Evolutionary conservation across 2,113 vertebrate genomes (phyloP).

Genomic region (Excalfactoria chinensis): DNA sequence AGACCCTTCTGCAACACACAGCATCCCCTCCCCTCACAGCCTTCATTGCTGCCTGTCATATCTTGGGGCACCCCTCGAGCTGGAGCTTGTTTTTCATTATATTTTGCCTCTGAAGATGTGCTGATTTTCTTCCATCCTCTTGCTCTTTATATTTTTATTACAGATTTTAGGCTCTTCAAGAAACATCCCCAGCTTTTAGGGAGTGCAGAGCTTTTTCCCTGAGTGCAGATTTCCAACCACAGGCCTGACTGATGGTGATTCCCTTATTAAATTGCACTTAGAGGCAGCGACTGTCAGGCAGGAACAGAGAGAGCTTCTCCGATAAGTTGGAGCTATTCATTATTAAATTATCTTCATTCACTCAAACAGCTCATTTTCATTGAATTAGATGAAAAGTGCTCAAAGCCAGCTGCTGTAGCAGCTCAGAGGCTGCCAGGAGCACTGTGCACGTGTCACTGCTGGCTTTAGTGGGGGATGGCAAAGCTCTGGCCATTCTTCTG

Average conservation of each 20-base stretch:
- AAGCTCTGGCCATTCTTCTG: background rate
- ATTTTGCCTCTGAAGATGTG: slow-evolving; percentile 37
- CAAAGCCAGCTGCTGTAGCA: slow-evolving; percentile 5
- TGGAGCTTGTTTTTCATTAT: slow-evolving; percentile 62
- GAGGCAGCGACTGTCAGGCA: slow-evolving; percentile 64
- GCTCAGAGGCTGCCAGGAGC: slow-evolving; percentile 56
- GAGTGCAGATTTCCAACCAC: slow-evolving; percentile 49
- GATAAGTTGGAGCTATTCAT: slow-evolving; percentile 74
- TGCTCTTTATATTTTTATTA: background rate
- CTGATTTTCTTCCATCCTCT: background rate
- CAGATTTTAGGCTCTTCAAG: background rate
- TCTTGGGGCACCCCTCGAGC: slow-evolving; percentile 22
- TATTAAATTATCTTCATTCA: slow-evolving; percentile 75
- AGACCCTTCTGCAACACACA: background rate
- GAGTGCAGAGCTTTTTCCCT: background rate
- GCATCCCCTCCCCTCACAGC: background rate
- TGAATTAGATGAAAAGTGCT: slow-evolving; percentile 60
- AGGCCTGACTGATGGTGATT: slow-evolving; percentile 45
- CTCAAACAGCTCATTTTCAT: slow-evolving; percentile 65
- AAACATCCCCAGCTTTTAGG: slow-evolving; percentile 43
- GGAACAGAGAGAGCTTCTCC: slow-evolving; percentile 68
- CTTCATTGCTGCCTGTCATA: background rate
- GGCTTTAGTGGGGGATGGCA: background rate
- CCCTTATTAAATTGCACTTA: slow-evolving; percentile 77
- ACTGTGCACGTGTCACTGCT: background rate